Base-by-base conservation (phyloP, 1,140 invertebrate species). In the Formica exsecta region DNA sequence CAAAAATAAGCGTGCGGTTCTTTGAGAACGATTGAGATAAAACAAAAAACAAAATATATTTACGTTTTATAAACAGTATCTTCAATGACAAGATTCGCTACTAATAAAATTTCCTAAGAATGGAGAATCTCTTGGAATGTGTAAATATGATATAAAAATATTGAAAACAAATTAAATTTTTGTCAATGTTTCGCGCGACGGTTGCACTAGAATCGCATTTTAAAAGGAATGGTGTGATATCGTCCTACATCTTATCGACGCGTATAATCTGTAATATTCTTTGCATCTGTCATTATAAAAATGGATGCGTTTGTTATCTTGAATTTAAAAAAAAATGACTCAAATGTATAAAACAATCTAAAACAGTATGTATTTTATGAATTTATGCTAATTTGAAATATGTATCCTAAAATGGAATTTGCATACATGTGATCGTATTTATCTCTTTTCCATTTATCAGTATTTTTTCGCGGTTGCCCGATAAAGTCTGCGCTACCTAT, bases 131-230 rank as follows among this genome's bases (percentile, higher is more conserved):
- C 92, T 11, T 92, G 91, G 0, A 51, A 38, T 13, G 85, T 87
- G 22, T 22, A 22, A 22, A 91, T 92, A 92, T 80, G 62, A 77
- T 86, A 91, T 93, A 94, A 93, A 93, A 94, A 93, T 87, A 86
- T 87, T 92, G 92, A 92, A 93, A 93, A 94, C 93, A 93, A 94
- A 94, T 94, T 94, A 94, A 94, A 93, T 94, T 94, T 94, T 94
- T 93, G 91, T 79, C 65, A 22, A 29, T 32, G 75, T 7, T 87
- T 76, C 16, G 80, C 89, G 87, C 89, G 83, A 70, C 83, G 85
- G 83, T 87, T 85, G 89, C 77, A 80, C 80, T 92, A 85, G 86
- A 93, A 88, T 90, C 90, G 87, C 89, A 92, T 92, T 91, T 87
- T 87, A 44, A 44, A 86, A 87, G 65, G 41, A 80, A 62, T 32